A percentile compares a stretch with the other conserved stretches of the same genome.
Evolutionary conservation across 2,888 invertebrate genomes (phyloP).

Genomic region (Dryococelus australis): DNA sequence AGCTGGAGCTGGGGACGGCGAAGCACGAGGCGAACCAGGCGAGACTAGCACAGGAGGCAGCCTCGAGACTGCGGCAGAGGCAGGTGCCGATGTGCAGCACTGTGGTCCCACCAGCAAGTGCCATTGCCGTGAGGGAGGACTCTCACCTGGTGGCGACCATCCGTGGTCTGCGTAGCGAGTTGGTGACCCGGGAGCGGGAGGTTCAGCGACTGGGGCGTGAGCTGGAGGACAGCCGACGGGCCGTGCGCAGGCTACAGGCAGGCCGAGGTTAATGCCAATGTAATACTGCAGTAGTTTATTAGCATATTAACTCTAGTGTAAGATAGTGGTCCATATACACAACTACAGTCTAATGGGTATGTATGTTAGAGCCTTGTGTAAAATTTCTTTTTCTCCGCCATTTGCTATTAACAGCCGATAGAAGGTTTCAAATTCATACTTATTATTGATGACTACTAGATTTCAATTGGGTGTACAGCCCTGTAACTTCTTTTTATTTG

Average conservation of each 20-base stretch:
- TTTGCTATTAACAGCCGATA: no score
- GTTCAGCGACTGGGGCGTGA: constrained; percentile 76
- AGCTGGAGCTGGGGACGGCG: constrained; percentile 44
- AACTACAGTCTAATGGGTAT: no score
- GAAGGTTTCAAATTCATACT: no score
- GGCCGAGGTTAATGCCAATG: constrained; percentile 61
- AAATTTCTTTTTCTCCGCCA: no score
- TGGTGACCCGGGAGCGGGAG: constrained; percentile 76
- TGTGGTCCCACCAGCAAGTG: constrained; percentile 28
- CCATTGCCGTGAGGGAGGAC: constrained; percentile 67
- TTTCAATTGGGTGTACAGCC: no score
- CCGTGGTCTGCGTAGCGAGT: constrained; percentile 77
- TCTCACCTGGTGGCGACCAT: constrained; percentile 81
- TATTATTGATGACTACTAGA: no score
- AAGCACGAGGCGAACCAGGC: constrained; percentile 34
- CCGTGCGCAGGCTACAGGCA: constrained; percentile 70
- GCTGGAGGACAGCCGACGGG: constrained; percentile 74
- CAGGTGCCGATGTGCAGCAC: neutral
- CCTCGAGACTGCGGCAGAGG: neutral
- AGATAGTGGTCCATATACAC: no score
- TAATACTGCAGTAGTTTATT: no score
- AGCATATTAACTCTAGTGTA: no score
- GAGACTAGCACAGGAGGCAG: no score
- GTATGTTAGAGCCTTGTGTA: no score
- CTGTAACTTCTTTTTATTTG: no score